Conservation (phyloP, 2,113 vertebrate species). For the Nyctereutes procyonoides region DNA sequence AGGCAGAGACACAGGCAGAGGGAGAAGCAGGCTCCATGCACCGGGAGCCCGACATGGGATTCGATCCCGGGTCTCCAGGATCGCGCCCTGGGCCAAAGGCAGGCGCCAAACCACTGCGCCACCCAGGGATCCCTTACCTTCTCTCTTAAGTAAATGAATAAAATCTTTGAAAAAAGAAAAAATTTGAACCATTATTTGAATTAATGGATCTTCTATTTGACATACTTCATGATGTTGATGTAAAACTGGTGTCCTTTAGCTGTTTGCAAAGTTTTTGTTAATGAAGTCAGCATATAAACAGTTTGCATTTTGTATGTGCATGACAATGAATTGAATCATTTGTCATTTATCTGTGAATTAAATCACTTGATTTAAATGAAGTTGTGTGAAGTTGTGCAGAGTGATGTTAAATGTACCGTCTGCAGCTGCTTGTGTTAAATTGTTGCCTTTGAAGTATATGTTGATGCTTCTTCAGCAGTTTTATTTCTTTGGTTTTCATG, state of each 20-base stretch:
- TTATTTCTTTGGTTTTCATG: slow-evolving; percentile 53
- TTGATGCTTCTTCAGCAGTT: slow-evolving; percentile 61
- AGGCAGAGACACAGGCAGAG: too few species aligned
- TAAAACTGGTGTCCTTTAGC: background rate
- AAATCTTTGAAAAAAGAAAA: background rate
- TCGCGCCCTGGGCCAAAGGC: too few species aligned
- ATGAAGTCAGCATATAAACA: slow-evolving; percentile 26
- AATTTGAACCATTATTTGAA: slow-evolving; percentile 25
- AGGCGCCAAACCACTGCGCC: too few species aligned
- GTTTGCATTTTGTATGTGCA: slow-evolving; percentile 36
- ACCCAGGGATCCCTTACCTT: too few species aligned
- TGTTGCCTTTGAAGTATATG: slow-evolving; percentile 49
- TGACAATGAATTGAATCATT: slow-evolving; percentile 16
- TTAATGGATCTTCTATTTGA: slow-evolving; percentile 35
- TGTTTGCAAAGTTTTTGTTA: slow-evolving; percentile 43
- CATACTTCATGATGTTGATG: background rate
- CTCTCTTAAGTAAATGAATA: too few species aligned
- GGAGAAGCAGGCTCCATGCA: too few species aligned
- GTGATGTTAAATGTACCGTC: slow-evolving; percentile 38
- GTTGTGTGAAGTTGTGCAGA: background rate
- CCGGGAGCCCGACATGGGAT: too few species aligned
- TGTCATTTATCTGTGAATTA: background rate
- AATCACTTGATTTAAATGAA: slow-evolving; percentile 52
- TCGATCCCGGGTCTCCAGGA: too few species aligned
- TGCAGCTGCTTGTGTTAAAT: slow-evolving; percentile 49